A percentile compares a stretch with the other conserved stretches of the same genome.
phyloP scores from a whole-genome alignment of 2,113 vertebrate species.

The Balaenoptera acutorostrata region DNA sequence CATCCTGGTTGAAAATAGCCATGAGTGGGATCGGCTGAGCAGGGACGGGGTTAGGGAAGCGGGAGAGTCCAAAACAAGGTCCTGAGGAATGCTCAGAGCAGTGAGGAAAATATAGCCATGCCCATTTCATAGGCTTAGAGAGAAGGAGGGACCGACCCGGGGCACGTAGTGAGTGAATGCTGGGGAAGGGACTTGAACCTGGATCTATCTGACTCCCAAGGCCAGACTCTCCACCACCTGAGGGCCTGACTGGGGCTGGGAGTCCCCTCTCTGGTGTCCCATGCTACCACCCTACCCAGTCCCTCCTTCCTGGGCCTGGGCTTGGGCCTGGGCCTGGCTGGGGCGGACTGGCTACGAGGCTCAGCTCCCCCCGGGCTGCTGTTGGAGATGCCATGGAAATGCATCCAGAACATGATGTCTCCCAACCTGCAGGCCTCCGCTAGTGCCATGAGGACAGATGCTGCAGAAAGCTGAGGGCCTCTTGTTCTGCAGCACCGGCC shows the following conservation, averaged over 20 bases:
- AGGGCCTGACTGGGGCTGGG: background rate
- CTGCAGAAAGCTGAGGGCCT: background rate
- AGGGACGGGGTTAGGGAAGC: accelerated
- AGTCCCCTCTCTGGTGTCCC: background rate
- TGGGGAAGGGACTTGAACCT: background rate
- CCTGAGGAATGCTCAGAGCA: background rate
- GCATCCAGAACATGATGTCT: accelerated
- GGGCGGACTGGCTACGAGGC: background rate
- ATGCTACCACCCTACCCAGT: background rate
- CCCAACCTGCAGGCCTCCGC: background rate
- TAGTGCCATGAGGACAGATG: background rate
- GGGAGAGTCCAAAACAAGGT: background rate
- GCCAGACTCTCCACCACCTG: background rate
- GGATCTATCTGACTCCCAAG: background rate
- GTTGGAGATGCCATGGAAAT: too few species aligned
- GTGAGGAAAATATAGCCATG: accelerated
- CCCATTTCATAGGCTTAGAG: background rate
- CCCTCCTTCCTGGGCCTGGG: background rate
- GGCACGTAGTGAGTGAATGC: background rate
- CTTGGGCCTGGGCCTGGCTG: background rate
- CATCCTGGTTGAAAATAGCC: background rate
- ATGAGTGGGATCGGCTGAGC: too few species aligned
- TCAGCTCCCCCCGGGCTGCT: background rate
- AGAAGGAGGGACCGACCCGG: background rate
- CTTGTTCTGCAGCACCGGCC: background rate